Evolutionary conservation across 2,797 vertebrate genomes (phyloP).

Genomic region (Liasis olivaceus): DNA sequence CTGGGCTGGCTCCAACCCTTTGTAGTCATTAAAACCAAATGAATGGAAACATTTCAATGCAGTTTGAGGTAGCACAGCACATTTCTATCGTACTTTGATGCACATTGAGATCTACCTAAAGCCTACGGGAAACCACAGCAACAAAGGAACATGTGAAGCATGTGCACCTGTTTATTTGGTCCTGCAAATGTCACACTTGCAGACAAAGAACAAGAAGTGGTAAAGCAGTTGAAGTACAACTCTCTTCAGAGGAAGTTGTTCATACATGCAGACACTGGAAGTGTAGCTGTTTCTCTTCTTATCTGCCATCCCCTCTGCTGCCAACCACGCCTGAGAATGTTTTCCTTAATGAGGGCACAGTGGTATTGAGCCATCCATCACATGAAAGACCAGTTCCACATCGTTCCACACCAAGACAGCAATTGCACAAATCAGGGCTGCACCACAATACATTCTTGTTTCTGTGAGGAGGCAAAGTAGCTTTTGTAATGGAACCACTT

Average conservation of each 20-base stretch:
- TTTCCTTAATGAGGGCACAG: not conserved
- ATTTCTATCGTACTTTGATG: not conserved
- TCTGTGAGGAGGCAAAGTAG: constrained; percentile 42
- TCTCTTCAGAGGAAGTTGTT: not conserved
- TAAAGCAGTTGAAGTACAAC: not conserved
- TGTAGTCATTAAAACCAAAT: not conserved
- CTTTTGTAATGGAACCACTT: not conserved
- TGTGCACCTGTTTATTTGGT: not conserved
- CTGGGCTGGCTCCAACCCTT: not conserved
- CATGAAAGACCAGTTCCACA: not conserved
- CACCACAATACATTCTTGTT: not conserved
- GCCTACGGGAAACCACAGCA: not conserved
- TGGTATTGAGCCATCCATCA: not conserved
- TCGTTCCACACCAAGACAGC: not conserved
- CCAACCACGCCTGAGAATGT: not conserved
- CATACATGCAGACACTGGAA: not conserved
- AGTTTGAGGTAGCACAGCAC: not conserved
- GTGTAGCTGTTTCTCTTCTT: not conserved
- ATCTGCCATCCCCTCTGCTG: not conserved
- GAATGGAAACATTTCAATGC: not conserved
- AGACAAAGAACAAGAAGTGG: not conserved
- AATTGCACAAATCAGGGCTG: not conserved
- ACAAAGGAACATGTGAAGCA: not conserved
- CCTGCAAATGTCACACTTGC: not conserved
- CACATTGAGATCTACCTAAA: not conserved